These are phyloP conservation scores for Zapornia atra DNA, from an alignment of 2,113 vertebrate species.

Conservation along the genomic window DNA sequence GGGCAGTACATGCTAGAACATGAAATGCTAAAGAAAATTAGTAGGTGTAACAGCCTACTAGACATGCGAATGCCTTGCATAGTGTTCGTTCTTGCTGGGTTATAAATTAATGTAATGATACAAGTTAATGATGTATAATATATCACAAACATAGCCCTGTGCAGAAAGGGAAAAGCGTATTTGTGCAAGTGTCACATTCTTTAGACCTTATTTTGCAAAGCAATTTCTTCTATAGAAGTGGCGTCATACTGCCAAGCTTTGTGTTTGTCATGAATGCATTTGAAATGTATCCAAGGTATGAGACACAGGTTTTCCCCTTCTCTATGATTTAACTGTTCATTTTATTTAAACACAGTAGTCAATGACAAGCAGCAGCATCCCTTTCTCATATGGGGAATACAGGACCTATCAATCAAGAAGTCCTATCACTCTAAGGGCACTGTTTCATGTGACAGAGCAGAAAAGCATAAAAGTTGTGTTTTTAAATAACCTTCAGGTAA, in stretches of 20 bases:
- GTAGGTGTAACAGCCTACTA: slow-evolving; percentile 29
- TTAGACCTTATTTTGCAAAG: not conserved
- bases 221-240: not conserved
- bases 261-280: not conserved
- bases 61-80: slow-evolving; percentile 39
- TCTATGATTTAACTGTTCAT: not conserved
- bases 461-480: not conserved
- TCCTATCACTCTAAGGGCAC: not conserved
- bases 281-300: not conserved
- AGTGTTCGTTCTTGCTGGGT: not conserved
- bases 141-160: not conserved
- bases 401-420: not conserved
- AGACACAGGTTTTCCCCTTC: not conserved
- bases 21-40: slow-evolving; percentile 33
- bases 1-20: slow-evolving; percentile 16
- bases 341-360: not conserved
- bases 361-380: not conserved
- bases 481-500: not conserved
- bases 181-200: slow-evolving; percentile 1
- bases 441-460: not conserved
- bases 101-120: slow-evolving; percentile 38
- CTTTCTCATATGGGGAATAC: not conserved
- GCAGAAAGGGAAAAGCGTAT: slow-evolving; percentile 19
- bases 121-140: slow-evolving; percentile 16
- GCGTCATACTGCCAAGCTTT: not conserved